Conservation (phyloP, 2,113 vertebrate species). For the Motacilla tschutschensis region DNA sequence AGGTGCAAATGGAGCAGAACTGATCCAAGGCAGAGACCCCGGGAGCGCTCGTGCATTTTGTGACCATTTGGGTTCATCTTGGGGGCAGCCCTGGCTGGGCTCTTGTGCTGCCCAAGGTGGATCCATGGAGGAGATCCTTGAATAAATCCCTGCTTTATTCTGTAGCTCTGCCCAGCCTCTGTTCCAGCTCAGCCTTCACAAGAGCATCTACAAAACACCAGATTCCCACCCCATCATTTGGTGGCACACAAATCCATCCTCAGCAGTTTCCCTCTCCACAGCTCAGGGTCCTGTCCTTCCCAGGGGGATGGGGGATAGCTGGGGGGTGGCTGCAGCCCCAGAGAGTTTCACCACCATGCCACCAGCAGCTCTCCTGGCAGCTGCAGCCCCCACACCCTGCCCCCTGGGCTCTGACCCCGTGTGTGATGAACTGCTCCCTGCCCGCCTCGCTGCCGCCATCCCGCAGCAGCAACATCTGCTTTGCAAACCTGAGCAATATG, state of each 20-base stretch:
- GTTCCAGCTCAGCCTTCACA: background rate
- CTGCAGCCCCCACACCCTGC: background rate
- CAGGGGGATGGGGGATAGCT: background rate
- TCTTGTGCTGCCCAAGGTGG: background rate
- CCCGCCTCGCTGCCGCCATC: background rate
- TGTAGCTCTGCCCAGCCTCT: background rate
- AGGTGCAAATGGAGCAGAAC: background rate
- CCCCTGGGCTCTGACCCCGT: background rate
- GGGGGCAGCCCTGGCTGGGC: too few relatives aligned
- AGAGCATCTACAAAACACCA: background rate
- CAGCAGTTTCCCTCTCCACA: background rate
- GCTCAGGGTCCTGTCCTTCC: fast-evolving
- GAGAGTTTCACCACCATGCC: fast-evolving
- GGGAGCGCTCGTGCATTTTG: background rate
- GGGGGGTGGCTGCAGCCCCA: background rate
- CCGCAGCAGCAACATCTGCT: constrained; percentile 8
- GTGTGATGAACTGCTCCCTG: background rate
- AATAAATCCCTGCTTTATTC: background rate
- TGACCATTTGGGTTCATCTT: background rate
- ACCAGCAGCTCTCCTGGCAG: background rate
- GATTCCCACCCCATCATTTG: background rate
- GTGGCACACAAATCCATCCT: background rate
- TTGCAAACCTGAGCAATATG: constrained; percentile 20
- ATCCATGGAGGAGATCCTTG: background rate
- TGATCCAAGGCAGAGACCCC: background rate